Conservation (phyloP, 2,888 invertebrate species). For the Thyatira batis region DNA sequence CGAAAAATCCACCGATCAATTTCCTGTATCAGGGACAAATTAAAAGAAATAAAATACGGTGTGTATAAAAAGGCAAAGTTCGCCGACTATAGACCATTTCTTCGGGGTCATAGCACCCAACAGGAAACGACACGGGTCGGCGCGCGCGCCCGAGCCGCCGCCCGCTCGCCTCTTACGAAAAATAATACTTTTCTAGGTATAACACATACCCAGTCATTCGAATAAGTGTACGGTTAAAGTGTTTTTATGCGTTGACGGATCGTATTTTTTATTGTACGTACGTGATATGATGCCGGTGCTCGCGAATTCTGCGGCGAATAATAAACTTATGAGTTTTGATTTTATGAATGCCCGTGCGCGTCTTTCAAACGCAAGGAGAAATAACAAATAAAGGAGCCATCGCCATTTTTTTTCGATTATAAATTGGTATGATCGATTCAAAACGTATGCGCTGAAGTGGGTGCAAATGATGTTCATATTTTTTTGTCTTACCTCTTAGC, state of each 20-base stretch:
- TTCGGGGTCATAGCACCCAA: constrained; percentile 81
- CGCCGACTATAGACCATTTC: constrained; percentile 68
- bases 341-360: constrained; percentile 1
- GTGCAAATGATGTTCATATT: background rate
- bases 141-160: constrained; percentile 63
- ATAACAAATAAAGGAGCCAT: background rate
- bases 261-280: constrained; percentile 24
- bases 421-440: background rate
- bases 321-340: constrained; percentile 3
- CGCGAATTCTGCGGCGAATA: constrained; percentile 10
- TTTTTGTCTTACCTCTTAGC: background rate
- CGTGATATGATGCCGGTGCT: constrained; percentile 23
- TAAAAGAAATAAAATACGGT: constrained; percentile 46
- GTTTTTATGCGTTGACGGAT: constrained; percentile 23
- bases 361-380: background rate
- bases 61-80: constrained; percentile 60
- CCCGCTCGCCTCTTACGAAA: constrained; percentile 72
- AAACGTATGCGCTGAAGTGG: background rate
- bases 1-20: constrained; percentile 63
- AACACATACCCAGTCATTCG: constrained; percentile 56
- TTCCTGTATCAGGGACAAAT: constrained; percentile 71
- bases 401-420: background rate
- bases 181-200: constrained; percentile 61
- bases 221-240: constrained; percentile 49
- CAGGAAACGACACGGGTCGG: constrained; percentile 79